These are phyloP conservation scores for Paedocypris micromegethes DNA, from an alignment of 2,797 vertebrate species.

Conservation along the genomic window DNA sequence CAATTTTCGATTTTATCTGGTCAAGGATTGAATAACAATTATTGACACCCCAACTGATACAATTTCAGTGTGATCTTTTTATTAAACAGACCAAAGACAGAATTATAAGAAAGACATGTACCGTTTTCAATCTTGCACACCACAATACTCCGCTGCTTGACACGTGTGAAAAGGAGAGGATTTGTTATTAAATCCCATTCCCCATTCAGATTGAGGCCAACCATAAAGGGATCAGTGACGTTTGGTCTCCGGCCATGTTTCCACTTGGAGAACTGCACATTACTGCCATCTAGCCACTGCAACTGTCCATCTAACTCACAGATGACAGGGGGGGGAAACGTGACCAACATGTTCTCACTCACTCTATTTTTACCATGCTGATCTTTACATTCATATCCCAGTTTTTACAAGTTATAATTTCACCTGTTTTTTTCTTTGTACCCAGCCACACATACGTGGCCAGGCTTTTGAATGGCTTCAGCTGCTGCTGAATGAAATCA, in stretches of 20 bases:
- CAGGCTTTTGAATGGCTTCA: conserved; percentile 72
- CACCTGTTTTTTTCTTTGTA: conserved; percentile 72
- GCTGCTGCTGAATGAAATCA: conserved; percentile 76
- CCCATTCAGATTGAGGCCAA: conserved; percentile 75
- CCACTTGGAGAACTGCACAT: conserved; percentile 86
- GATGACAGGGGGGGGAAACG: background rate
- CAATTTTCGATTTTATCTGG: too few relatives aligned
- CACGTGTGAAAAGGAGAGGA: conserved; percentile 52
- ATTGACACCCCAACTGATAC: too few relatives aligned
- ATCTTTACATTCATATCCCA: background rate
- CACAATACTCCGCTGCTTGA: conserved; percentile 77
- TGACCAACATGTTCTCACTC: background rate
- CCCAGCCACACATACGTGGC: conserved; percentile 85
- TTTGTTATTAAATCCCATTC: conserved; percentile 75
- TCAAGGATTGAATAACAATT: too few relatives aligned
- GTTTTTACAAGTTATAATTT: conserved; percentile 41
- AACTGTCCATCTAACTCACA: conserved; percentile 59
- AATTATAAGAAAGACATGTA: conserved; percentile 52
- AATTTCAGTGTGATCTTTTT: too few relatives aligned
- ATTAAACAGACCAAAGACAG: too few relatives aligned
- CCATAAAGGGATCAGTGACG: conserved; percentile 70
- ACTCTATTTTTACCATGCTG: background rate
- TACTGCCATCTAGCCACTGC: conserved; percentile 85
- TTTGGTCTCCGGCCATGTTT: conserved; percentile 69
- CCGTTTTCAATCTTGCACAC: conserved; percentile 90